Evolutionary conservation across 2,113 vertebrate genomes (phyloP), one percentile per base, ranked within the genome.

Genomic region (Nesogale talazaci): DNA sequence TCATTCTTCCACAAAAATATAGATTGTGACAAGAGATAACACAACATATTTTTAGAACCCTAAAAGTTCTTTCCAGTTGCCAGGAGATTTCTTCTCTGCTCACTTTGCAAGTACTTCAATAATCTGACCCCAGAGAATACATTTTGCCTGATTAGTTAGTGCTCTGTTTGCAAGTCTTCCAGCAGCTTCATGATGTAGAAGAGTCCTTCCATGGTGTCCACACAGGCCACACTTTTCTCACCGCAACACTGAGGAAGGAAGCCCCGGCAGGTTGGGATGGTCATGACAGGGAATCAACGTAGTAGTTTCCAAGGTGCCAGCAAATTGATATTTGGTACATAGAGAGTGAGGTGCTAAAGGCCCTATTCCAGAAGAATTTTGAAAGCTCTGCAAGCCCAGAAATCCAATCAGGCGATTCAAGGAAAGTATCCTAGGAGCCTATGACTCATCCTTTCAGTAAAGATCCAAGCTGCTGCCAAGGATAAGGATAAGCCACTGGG

Each of bases 361-460:
- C 52, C 29, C 11, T 76, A 56, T 10, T 67, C 34, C 17, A 9
- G 31, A 19, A 79, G 31, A 52, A 0, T n/a, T 57, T 20, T 9
- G 38, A 85, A 29, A 65, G 23, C 6, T 23, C 2, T 4, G 19
- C 25, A 31, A 83, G 42, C 19, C 9, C 69, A 84, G 90, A 69
- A 86, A 63, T 75, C 15, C 31, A 31, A 11, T 61, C 74, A 40
- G 3, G 40, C 77, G 79, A 94, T 75, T 90, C 89, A 72, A 40
- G 42, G 59, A 34, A 78, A 17, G 38, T 23, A 69, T 70, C 38
- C 42, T 56, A 6, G 23, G 11, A 72, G 36, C 61, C 46, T 95
- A 92, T 88, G 88, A 94, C 56, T 95, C 83, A 90, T n/a, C 83
- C 70, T 34, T 76, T 95, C 63, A 61, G 38, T 88, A 46, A 75